Evolutionary conservation across 2,113 vertebrate genomes (phyloP).

Genomic region (Callaeas wilsoni): DNA sequence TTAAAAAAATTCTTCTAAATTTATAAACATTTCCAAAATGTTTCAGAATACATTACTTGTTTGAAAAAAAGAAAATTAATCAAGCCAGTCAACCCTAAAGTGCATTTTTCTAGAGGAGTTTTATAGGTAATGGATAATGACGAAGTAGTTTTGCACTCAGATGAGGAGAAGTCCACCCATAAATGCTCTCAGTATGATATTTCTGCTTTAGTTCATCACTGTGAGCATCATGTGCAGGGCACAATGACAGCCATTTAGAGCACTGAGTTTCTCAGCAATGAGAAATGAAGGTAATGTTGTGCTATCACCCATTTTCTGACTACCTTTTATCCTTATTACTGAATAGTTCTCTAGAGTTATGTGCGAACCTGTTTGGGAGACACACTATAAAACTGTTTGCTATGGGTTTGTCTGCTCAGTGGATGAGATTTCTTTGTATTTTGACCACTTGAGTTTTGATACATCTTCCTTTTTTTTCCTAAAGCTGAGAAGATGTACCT

Average conservation of each 20-base stretch:
- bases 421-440: neutral
- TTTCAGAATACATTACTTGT: neutral
- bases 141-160: neutral
- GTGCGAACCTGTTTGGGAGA: neutral
- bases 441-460: neutral
- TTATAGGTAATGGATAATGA: neutral
- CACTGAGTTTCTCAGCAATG: neutral
- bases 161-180: neutral
- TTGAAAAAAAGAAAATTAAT: neutral
- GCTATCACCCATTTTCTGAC: neutral
- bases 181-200: neutral
- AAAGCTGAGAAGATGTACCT: neutral
- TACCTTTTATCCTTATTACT: neutral
- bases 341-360: neutral
- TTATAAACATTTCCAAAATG: neutral
- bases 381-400: neutral
- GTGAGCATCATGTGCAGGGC: neutral
- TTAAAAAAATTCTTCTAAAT: neutral
- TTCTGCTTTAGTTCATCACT: neutral
- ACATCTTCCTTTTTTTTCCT: neutral
- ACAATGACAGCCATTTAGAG: neutral
- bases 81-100: neutral
- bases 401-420: neutral
- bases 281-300: neutral
- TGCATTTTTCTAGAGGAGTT: neutral